Base-by-base conservation (phyloP, 2,113 vertebrate genomes). In the Actenoides hombroni region DNA sequence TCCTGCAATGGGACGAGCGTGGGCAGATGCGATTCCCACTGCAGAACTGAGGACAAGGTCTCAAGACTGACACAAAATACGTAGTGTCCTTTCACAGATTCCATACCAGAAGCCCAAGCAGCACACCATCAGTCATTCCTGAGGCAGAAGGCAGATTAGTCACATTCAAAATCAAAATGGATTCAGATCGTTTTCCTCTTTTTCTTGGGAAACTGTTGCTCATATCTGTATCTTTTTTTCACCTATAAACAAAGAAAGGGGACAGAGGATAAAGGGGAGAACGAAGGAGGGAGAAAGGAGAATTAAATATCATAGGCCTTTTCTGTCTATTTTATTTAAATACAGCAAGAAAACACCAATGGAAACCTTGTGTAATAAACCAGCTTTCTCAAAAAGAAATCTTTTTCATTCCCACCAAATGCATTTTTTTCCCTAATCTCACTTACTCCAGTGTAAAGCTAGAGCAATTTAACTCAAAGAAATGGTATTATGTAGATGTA, bases 111-210 rank as follows among this genome's bases (percentile, higher is more conserved):
- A 90, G 85, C 86, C 48, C 7, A 61, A 80, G 95, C 65, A 93
- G 88, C 88, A 88, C 81, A 77, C 48, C 21, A 8, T 25, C 53
- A 94, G 51, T 81, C 92, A 86, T 90, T 96, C 90, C 94, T 93
- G 96, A 97, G 94, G 94, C 96, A 97, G 86, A 96, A 93, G 95
- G 86, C 89, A 95, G 88, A 95, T 92, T 95, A 97, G 91, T 78
- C 95, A 96, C 67, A 95, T 97, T 98, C 95, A 93, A 60, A 93
- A 87, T 69, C 90, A 92, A 92, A 86, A 92, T 95, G 94, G 14
- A 85, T 94, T 97, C 77, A 85, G 67, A 51, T 51, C 70, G 74
- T 90, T 84, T 83, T 87, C 85, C 78, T 91, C 49, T 92, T 82
- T 86, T 82, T 86, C 92, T 81, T 79, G 71, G 78, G 87, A 95